phyloP scores from a whole-genome alignment of 2,113 vertebrate genomes.

The Tyrannus savana region DNA sequence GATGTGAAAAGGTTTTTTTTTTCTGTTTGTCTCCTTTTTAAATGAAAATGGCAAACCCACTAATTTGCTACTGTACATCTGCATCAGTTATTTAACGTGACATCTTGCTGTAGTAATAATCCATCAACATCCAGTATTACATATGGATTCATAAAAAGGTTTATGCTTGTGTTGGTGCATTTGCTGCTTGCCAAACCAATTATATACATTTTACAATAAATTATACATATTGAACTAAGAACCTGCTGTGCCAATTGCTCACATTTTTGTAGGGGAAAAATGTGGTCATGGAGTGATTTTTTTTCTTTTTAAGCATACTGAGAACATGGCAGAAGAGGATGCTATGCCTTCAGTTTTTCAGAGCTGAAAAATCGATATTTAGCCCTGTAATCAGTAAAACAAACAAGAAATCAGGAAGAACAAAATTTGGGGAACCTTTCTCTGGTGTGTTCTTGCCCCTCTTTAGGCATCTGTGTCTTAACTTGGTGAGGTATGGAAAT shows the following conservation, averaged over 20 bases:
- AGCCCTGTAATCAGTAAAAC: background rate
- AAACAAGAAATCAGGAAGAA: background rate
- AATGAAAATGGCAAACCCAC: slow-evolving; percentile 25
- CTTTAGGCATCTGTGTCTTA: background rate
- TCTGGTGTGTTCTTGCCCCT: background rate
- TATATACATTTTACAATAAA: slow-evolving; percentile 42
- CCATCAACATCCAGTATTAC: slow-evolving; percentile 16
- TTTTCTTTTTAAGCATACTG: slow-evolving; percentile 12
- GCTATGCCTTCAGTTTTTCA: background rate
- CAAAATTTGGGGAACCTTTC: background rate
- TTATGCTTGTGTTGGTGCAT: slow-evolving; percentile 1
- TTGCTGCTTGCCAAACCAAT: slow-evolving; percentile 37
- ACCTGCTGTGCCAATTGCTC: slow-evolving; percentile 40
- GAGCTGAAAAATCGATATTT: slow-evolving; percentile 17
- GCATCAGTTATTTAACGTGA: slow-evolving; percentile 43
- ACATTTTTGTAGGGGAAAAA: slow-evolving; percentile 13
- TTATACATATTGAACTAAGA: slow-evolving; percentile 27
- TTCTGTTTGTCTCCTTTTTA: background rate
- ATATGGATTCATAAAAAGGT: slow-evolving; percentile 41
- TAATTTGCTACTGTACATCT: slow-evolving; percentile 37
- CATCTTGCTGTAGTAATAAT: slow-evolving; percentile 13
- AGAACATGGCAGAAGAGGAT: background rate
- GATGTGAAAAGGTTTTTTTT: background rate
- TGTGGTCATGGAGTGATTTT: background rate
- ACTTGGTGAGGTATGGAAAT: background rate